Evolutionary conservation across 1,140 invertebrate genomes (phyloP).

Genomic region (Sweltsa coloradensis): DNA sequence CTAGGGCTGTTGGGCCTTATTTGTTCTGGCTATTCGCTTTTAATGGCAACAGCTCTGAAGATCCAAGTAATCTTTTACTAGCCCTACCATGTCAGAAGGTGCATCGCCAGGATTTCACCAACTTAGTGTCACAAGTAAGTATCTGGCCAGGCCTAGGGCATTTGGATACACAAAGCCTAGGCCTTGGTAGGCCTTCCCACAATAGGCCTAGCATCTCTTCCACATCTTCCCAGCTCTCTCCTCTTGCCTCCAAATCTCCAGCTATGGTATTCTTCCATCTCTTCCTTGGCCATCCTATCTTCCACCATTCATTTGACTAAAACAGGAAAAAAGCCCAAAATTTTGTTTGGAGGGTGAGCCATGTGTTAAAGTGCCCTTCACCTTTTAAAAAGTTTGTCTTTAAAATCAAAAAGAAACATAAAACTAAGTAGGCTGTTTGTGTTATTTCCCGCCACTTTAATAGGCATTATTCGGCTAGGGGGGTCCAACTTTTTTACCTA

Average conservation of each 20-base stretch:
- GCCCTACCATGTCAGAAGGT: constrained; percentile 23
- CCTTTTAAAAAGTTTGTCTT: background rate
- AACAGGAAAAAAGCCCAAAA: background rate
- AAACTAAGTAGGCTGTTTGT: no score
- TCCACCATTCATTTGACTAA: no score
- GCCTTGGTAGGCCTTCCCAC: background rate
- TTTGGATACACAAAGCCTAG: background rate
- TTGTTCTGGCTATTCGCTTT: no score
- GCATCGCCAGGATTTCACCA: constrained; percentile 46
- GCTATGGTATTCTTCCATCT: no score
- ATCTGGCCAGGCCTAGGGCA: background rate
- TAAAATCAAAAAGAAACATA: no score
- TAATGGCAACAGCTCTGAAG: no score
- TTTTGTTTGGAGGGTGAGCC: background rate
- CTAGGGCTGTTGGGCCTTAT: no score
- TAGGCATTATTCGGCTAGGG: no score
- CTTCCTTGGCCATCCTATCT: background rate
- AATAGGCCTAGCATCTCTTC: no score
- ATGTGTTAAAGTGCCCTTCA: background rate
- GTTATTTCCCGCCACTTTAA: no score
- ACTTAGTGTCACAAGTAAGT: constrained; percentile 48
- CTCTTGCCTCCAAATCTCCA: background rate
- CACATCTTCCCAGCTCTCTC: no score
- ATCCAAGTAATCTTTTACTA: background rate
- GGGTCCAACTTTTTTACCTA: no score